Evolutionary conservation across 2,113 vertebrate genomes (phyloP), one percentile per base, ranked within the genome.

Genomic region (Suncus etruscus): DNA sequence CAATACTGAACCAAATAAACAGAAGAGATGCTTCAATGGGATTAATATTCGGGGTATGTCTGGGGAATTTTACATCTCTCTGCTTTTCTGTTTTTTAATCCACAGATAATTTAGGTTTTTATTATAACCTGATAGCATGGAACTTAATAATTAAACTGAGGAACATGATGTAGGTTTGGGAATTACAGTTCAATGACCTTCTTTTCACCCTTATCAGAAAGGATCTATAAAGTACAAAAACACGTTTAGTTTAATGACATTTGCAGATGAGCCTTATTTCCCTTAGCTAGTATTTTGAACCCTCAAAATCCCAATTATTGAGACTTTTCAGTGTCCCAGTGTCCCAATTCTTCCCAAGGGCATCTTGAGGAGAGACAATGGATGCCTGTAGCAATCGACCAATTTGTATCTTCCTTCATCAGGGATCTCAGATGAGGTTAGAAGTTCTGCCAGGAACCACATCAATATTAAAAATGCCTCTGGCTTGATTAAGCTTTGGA

Each of bases 401-500:
- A 12, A 73, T 86, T 73, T 89, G 73, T 86, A 6, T 72, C n/a
- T 89, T 66, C 22, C 70, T 48, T 31, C 83, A 72, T 84, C 51
- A 51, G 81, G 70, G 93, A 45, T 51, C 47, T 29, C n/a, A 29
- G 31, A 72, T n/a, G 78, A 93, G 75, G 74, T 79, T 39, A 68
- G 75, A 91, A 92, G 83, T 61, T 47, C 58, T 92, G n/a, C 63
- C 54, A 45, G 66, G 66, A 84, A 91, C 63, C 24, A 74, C 74
- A 93, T 81, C 69, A 78, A 82, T 87, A 87, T 61, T 11, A 86
- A 91, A 93, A 91, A 85, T 0, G 47, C 51, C 70, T 94, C 77
- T 70, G 70, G 47, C 85, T 89, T 93, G 85, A 92, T 70, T 92
- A 91, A 95, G 50, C 75, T 77, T 90, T 0, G 8, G 79, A 91